Base-by-base conservation (phyloP, 1,140 invertebrate species). In the Helicorthomorpha holstii region DNA sequence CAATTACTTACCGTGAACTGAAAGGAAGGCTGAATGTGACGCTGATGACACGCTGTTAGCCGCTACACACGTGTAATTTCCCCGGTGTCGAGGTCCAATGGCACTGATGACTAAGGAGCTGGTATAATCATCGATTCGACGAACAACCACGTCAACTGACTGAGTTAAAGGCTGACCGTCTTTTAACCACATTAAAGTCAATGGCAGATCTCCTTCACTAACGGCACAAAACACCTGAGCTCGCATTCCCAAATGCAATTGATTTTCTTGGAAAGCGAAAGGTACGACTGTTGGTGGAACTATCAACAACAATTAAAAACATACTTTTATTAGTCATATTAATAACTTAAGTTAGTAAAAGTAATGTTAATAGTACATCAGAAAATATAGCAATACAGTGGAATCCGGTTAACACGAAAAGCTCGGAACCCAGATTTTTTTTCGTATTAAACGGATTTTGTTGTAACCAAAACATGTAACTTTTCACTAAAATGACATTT, bases 151-250 rank as follows among this genome's bases (percentile, higher is more conserved):
- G 22, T 44, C 67, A 48, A 27, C n/a, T n/a, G 27, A 49, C 12
- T 12, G 22, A 26, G 48, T 4, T 7, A 49, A 12, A 27, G 26
- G 26, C 7, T 27, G 12, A 4, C 48, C 48, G 24, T 49, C 48
- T 49, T 49, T 49, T 19, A 49, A 27, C 48, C 48, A 49, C 21
- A 42, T 10, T 12, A 49, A 10, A 10, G 75, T 77, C 57, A 87
- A 64, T 14, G 83, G 84, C 41, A 77, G 69, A 66, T 85, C 82
- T 48, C 84, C 84, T 61, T 82, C 80, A 52, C 78, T 80, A 55
- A 85, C 79, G 16, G 80, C 80, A 66, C 82, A 85, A 50, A 81
- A 81, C 49, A 84, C 67, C 38, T 77, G 82, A 38, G 80, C 80
- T 34, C 82, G 72, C 62, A 85, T 81, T 44, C 79, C 81, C 14